Evolutionary conservation across 2,888 invertebrate genomes (phyloP), one percentile per base, ranked within the genome.

Genomic region (Salticus scenicus): DNA sequence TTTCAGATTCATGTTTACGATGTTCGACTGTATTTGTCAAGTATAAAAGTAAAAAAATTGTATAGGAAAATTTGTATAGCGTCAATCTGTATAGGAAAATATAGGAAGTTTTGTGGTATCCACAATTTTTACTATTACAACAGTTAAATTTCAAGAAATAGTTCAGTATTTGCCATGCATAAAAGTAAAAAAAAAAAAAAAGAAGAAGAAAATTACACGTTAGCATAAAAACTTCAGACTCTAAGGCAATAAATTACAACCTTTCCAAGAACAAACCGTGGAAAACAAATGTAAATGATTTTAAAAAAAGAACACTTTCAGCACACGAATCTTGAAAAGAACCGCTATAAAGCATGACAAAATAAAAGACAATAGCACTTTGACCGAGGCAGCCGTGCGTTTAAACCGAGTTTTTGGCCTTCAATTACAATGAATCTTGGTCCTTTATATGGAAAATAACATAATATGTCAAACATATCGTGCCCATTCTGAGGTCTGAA

Each of bases 361-460:
- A 24, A n/a, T 33, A n/a, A 57, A 66, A 77, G 69, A 77, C 77
- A 77, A 77, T 77, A 28, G 70, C 27, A 14, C 47, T 31, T 31
- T 4, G 57, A 27, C 42, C 24, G 17, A 33, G 8, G 31, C 77
- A 51, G 51, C 67, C 67, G 76, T 67, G 76, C 76, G 76, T 76
- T 67, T 42, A 76, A 76, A 69, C 67, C 69, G 41, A 67, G 51
- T 47, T 51, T 31, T 66, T 10, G 69, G 24, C 69, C 69, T 70
- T 77, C 37, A 24, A 1, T 51, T 37, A 51, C 69, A 57, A 37
- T 70, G 77, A 70, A 77, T 69, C 24, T 51, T 24, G 27, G 51
- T 77, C 20, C 70, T 77, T 77, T 70, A 75, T 75, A 42, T 66
- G 64, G 64, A 75, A 75, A 66, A 75, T 24, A 75, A 66, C 30